These are phyloP conservation scores for Acanthosepion lycidas DNA, from an alignment of 2,888 invertebrate genomes.

Conservation along the genomic window DNA sequence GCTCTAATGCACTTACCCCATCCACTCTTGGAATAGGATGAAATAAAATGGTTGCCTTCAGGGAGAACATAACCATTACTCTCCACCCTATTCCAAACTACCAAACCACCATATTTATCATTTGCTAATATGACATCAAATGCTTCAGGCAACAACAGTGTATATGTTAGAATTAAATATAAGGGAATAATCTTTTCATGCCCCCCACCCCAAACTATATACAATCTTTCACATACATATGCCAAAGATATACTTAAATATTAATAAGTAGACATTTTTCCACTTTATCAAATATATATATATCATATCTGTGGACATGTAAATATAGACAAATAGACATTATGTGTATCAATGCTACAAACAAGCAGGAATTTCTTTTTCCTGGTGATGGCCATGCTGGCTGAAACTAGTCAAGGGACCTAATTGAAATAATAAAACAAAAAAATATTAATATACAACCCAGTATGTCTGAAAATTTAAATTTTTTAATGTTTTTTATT, in stretches of 20 bases:
- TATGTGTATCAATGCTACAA: too few species aligned
- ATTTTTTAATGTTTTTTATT: too few species aligned
- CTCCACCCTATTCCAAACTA: not conserved
- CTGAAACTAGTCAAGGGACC: too few species aligned
- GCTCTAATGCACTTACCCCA: not conserved
- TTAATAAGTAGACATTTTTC: too few species aligned
- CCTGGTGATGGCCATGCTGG: too few species aligned
- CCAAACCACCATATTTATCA: not conserved
- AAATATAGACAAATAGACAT: not conserved
- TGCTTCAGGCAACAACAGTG: not conserved
- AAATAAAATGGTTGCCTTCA: conserved; percentile 5
- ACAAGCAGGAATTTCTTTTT: too few species aligned
- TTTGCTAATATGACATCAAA: conserved; percentile 8
- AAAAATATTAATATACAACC: too few species aligned
- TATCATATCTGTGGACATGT: not conserved
- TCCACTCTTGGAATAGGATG: not conserved
- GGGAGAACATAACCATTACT: too few species aligned
- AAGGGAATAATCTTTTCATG: not conserved
- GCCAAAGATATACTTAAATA: not conserved
- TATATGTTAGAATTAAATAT: conserved; percentile 33
- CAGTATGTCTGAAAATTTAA: too few species aligned
- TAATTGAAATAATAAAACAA: too few species aligned
- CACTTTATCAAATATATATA: too few species aligned
- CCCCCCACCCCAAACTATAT: not conserved
- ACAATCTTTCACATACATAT: not conserved